phyloP scores from a whole-genome alignment of 2,888 invertebrate genomes.

The Ophion slaviceki region DNA sequence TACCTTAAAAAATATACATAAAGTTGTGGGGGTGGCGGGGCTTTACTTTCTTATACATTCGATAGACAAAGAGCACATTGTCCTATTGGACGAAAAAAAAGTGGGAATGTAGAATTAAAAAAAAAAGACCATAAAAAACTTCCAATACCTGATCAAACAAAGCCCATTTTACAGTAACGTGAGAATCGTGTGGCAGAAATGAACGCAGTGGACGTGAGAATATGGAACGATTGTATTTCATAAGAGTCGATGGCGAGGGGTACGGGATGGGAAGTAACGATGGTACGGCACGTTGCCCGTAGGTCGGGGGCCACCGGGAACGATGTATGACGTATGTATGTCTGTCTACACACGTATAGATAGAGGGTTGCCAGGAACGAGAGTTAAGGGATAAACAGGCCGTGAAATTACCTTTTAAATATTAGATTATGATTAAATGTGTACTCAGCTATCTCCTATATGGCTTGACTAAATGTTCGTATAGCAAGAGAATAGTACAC shows the following conservation, averaged over 20 bases:
- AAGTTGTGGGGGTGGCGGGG: too few species aligned
- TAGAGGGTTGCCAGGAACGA: slow-evolving; percentile 57
- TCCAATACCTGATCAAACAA: too few species aligned
- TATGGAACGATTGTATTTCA: background rate
- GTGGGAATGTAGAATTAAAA: too few species aligned
- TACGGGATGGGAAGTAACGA: slow-evolving; percentile 18
- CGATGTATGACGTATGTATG: slow-evolving; percentile 17
- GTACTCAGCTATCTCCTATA: slow-evolving; percentile 77
- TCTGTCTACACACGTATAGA: slow-evolving; percentile 50
- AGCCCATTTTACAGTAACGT: background rate
- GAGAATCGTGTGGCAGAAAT: background rate
- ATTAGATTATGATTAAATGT: slow-evolving; percentile 84
- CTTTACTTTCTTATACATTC: too few species aligned
- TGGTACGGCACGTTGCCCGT: background rate
- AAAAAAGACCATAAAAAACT: too few species aligned
- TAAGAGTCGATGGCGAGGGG: background rate
- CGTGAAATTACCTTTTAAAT: slow-evolving; percentile 84
- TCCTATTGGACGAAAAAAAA: too few species aligned
- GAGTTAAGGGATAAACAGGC: slow-evolving; percentile 80
- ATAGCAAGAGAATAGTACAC: slow-evolving; percentile 55
- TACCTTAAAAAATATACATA: too few species aligned
- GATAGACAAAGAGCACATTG: too few species aligned
- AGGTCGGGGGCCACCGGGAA: slow-evolving; percentile 52
- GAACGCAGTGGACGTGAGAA: too few species aligned
- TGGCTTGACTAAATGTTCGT: slow-evolving; percentile 79